These are phyloP conservation scores for Taphrorychus bicolor DNA, from an alignment of 2,888 invertebrate genomes.

Conservation along the genomic window DNA sequence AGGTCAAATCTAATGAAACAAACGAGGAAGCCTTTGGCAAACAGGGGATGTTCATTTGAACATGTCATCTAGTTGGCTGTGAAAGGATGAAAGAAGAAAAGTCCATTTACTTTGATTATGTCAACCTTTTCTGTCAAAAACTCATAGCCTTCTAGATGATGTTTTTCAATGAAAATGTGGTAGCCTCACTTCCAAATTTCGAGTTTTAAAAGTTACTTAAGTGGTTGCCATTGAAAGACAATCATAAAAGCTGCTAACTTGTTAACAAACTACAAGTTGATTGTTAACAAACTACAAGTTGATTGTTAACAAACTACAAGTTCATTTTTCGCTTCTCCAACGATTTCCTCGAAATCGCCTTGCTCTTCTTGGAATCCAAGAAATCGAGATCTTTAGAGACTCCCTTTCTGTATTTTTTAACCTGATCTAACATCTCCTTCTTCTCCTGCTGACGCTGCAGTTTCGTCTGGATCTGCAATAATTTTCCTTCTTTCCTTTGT, in stretches of 20 bases:
- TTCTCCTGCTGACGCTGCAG: conserved; percentile 89
- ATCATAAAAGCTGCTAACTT: conserved; percentile 77
- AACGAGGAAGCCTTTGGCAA: too few species aligned
- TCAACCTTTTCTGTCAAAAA: too few species aligned
- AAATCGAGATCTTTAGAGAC: conserved; percentile 81
- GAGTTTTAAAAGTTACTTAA: too few species aligned
- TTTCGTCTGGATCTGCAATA: conserved; percentile 82
- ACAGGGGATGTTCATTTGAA: too few species aligned
- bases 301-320: conserved; percentile 87
- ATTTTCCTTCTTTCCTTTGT: conserved; percentile 92
- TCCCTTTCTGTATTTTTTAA: conserved; percentile 90
- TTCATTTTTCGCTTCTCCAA: conserved; percentile 70
- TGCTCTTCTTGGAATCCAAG: conserved; percentile 67
- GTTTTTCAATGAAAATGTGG: too few species aligned
- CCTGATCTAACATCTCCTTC: conserved; percentile 87
- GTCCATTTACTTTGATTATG: too few species aligned
- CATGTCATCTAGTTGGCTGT: too few species aligned
- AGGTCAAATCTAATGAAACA: too few species aligned
- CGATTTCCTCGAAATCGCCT: conserved; percentile 50
- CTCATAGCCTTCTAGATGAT: too few species aligned
- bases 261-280: conserved; percentile 86
- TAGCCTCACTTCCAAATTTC: too few species aligned
- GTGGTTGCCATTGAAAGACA: too few species aligned
- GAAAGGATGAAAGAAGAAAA: too few species aligned
- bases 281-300: conserved; percentile 96